Conservation (phyloP, 1,140 invertebrate species). For the Rhyzopertha dominica region DNA sequence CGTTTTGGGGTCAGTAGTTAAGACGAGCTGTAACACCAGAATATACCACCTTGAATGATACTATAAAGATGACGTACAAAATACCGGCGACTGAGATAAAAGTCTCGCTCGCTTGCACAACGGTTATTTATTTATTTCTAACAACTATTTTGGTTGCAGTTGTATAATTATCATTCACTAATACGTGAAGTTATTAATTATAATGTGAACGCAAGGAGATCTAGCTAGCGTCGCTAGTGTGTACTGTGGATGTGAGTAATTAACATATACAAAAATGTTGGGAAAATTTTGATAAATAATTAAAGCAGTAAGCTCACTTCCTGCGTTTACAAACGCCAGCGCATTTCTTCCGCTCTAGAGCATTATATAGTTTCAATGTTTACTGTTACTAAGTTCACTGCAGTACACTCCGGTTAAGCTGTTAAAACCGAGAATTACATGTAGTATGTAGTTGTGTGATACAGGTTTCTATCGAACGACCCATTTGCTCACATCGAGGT, state of each 20-base stretch:
- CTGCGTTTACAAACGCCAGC: background rate
- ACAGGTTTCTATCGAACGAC: too few relatives aligned
- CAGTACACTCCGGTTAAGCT: slow-evolving; percentile 4
- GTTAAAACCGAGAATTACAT: slow-evolving; percentile 1
- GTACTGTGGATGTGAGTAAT: too few relatives aligned
- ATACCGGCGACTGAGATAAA: background rate
- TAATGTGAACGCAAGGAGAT: background rate
- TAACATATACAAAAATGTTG: too few relatives aligned
- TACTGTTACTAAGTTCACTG: too few relatives aligned
- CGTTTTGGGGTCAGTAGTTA: too few relatives aligned
- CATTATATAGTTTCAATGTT: too few relatives aligned
- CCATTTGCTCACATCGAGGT: too few relatives aligned
- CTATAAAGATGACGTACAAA: background rate
- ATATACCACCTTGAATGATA: background rate
- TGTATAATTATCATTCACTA: slow-evolving; percentile 4
- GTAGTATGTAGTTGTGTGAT: too few relatives aligned
- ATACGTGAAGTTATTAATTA: slow-evolving; percentile 2
- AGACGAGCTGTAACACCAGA: too few relatives aligned
- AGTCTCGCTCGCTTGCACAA: too few relatives aligned
- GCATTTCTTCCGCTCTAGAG: background rate
- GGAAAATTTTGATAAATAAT: slow-evolving; percentile 2
- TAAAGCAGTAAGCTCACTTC: too few relatives aligned
- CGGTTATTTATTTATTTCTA: background rate
- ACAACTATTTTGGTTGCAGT: background rate
- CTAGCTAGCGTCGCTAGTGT: too few relatives aligned